These are phyloP conservation scores for Heterodera schachtii DNA, from an alignment of 1,140 invertebrate species.

Conservation along the genomic window DNA sequence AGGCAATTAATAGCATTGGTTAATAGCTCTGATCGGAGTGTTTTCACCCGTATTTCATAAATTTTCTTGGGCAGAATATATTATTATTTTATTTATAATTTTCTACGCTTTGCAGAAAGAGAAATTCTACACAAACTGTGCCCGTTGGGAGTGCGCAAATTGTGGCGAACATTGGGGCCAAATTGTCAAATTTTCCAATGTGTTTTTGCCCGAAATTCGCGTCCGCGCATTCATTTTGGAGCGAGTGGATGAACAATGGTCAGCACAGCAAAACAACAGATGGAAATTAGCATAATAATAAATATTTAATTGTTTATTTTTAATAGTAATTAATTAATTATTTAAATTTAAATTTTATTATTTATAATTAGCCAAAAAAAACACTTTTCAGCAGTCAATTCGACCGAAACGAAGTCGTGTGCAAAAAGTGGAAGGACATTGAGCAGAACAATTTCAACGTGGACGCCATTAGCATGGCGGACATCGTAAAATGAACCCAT, in stretches of 20 bases:
- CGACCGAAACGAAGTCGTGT: neutral
- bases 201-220: slow-evolving; percentile 26
- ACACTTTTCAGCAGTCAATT: neutral
- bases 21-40: no score
- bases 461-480: slow-evolving; percentile 28
- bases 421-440: slow-evolving; percentile 35
- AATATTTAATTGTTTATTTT: no score
- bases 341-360: no score
- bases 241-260: slow-evolving; percentile 10
- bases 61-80: neutral
- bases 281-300: neutral
- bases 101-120: slow-evolving; percentile 34
- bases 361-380: no score
- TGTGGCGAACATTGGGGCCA: slow-evolving; percentile 33
- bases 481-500: slow-evolving; percentile 26
- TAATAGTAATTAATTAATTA: no score
- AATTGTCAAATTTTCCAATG: slow-evolving; percentile 46
- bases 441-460: slow-evolving; percentile 38
- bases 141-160: slow-evolving; percentile 32
- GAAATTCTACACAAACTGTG: slow-evolving; percentile 36
- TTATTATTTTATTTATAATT: neutral
- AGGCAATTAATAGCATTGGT: no score
- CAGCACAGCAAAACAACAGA: neutral
- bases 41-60: no score
- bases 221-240: slow-evolving; percentile 32